Base-by-base conservation (phyloP, 2,113 vertebrate genomes). In the Brachyhypopomus occidentalis region DNA sequence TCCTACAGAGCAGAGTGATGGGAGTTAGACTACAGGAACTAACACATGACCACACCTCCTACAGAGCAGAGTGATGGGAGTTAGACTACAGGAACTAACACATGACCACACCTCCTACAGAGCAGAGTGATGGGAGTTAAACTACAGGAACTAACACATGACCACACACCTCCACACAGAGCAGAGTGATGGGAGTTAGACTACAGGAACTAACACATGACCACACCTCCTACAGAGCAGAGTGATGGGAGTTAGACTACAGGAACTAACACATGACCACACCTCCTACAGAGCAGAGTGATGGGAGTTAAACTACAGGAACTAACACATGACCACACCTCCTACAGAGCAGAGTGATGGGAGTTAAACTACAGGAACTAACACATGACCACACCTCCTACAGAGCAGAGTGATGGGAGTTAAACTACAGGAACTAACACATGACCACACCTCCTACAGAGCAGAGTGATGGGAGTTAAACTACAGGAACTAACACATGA, bases 321-420 rank as follows among this genome's bases (percentile, higher is more conserved):
- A 25, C 17, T 52, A 27, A 27, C 58, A 25, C 16, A 38, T 34
- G 52, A 48, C 12, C 67, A 77, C 67, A n/a, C 25, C 82, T 38
- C 63, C 62, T 5, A 30, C 3, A 16, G 41, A 6, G 41, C 9
- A 9, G 41, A 41, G 41, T 9, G 41, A 41, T 11, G 9, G n/a
- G n/a, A 11, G 9, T 52, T 11, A 14, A 55, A 20, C 1, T 2
- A 19, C 19, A 14, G 3, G 9, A 22, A 60, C n/a, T 11, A 56
- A 27, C 9, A 5, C 98, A 99, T 6, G 97, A 98, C 98, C 98
- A 99, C 4, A 99, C 97, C 90, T 99, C 98, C 97, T 99, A 78
- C 70, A 48, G 63, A 22, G 22, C 70, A 34, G 22, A 45, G 20
- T 19, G 8, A 36, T 1, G 4, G 30, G 30, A 3, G 36, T 1